Evolutionary conservation across 2,888 invertebrate genomes (phyloP).

Genomic region (Portevinia maculata): DNA sequence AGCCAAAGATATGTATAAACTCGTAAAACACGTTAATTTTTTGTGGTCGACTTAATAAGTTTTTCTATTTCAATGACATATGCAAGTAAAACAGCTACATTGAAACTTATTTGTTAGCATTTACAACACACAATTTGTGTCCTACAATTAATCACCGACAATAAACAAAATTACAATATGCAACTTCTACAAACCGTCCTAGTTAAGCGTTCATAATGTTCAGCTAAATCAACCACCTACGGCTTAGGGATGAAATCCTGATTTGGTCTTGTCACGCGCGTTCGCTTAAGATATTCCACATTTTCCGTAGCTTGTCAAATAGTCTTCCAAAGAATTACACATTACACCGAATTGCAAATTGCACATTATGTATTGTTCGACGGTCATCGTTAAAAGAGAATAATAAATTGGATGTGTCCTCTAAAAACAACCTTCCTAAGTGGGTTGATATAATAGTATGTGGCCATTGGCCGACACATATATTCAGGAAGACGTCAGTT

Average conservation of each 20-base stretch:
- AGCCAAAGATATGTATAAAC: too few species aligned
- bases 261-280: conserved; percentile 66
- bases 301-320: conserved; percentile 46
- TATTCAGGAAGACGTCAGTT: conserved; percentile 59
- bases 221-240: conserved; percentile 8
- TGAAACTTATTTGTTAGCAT: conserved; percentile 65
- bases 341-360: conserved; percentile 54
- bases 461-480: conserved; percentile 50
- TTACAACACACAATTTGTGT: conserved; percentile 56
- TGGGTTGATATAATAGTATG: conserved; percentile 8
- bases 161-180: conserved; percentile 56
- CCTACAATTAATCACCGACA: conserved; percentile 53
- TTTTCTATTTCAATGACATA: conserved; percentile 24
- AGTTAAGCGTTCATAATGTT: conserved; percentile 29
- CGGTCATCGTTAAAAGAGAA: conserved; percentile 43
- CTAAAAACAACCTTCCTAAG: conserved; percentile 35
- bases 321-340: conserved; percentile 27
- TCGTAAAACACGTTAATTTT: neutral
- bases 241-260: conserved; percentile 34
- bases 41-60: conserved; percentile 4
- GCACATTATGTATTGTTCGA: neutral
- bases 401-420: conserved; percentile 61
- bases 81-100: conserved; percentile 47
- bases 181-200: conserved; percentile 22
- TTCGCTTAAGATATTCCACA: conserved; percentile 48